Conservation (phyloP, 2,113 vertebrate species). For the Xyrauchen texanus region DNA sequence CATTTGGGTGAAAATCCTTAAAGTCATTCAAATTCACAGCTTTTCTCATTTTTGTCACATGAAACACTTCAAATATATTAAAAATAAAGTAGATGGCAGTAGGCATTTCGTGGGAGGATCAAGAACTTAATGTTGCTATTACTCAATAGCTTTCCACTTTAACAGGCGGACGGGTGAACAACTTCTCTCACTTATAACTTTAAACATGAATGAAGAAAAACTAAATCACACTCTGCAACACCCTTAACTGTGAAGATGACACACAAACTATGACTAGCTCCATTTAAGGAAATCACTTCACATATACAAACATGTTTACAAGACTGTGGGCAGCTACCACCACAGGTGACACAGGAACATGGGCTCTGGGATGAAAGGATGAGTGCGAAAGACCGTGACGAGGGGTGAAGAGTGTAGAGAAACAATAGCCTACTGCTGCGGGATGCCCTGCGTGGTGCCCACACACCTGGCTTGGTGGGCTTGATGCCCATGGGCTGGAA, state of each 20-base stretch:
- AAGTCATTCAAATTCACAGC: constrained; percentile 14
- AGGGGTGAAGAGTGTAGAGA: constrained; percentile 62
- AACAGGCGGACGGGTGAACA: constrained; percentile 17
- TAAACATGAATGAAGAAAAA: too few relatives aligned
- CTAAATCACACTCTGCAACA: too few relatives aligned
- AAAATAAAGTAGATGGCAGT: constrained; percentile 9
- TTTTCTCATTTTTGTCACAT: constrained; percentile 20
- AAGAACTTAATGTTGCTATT: constrained; percentile 19
- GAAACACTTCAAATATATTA: constrained; percentile 12
- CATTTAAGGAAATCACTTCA: constrained; percentile 32
- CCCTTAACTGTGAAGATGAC: not conserved
- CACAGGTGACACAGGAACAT: constrained; percentile 29
- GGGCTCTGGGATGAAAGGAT: constrained; percentile 1
- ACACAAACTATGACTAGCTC: not conserved
- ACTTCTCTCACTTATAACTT: not conserved
- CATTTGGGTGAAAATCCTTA: constrained; percentile 27
- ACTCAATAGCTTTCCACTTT: not conserved
- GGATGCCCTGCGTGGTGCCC: constrained; percentile 71
- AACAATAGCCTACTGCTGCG: constrained; percentile 77
- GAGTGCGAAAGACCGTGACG: constrained; percentile 18
- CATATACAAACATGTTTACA: constrained; percentile 47
- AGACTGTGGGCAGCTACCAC: not conserved
- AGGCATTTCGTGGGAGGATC: constrained; percentile 12
- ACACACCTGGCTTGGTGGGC: constrained; percentile 95
- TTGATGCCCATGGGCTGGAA: constrained; percentile 99